Evolutionary conservation across 2,888 invertebrate species (phyloP), one percentile per base, ranked within the genome.

Genomic region (Idaea biselata): DNA sequence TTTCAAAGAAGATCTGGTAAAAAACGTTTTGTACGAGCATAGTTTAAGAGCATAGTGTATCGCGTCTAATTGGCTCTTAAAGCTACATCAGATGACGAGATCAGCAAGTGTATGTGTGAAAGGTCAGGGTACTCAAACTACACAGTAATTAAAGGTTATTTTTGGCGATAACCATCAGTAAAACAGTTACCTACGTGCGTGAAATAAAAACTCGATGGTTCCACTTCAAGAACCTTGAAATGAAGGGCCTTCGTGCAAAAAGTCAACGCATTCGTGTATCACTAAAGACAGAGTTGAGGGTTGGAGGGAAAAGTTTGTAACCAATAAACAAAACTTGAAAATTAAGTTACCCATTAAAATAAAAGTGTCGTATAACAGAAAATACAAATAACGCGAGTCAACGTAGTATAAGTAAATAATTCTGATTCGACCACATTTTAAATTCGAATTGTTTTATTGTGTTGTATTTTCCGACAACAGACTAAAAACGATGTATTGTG

Each of bases 91-190:
- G 69, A 72, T 78, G 78, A 77, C 77, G 80, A 74, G 76, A 77
- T 80, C 73, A 79, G 80, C 81, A 82, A 82, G 85, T 84, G 83
- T 78, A 76, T 79, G 79, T 84, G 81, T 82, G 81, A 91, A 92
- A 91, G 91, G 91, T 92, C 92, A 92, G 86, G 91, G 91, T 79
- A 85, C 86, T 82, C 86, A 87, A 87, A 89, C 89, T 86, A 88
- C 87, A 87, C 86, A 82, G 90, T 91, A 92, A 92, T 92, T 92
- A 92, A 91, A 92, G 91, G 91, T 91, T 91, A 91, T 91, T 91
- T 91, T 90, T 89, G 88, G 86, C 86, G 91, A 91, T 91, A 91
- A 87, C 88, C 88, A 91, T 91, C 91, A 86, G 88, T 87, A 86
- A 89, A 90, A 88, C 89, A 86, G 90, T 89, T 87, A 89, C 88